Evolutionary conservation across 2,797 vertebrate genomes (phyloP), one percentile per base, ranked within the genome.

Genomic region (Tapirus indicus): DNA sequence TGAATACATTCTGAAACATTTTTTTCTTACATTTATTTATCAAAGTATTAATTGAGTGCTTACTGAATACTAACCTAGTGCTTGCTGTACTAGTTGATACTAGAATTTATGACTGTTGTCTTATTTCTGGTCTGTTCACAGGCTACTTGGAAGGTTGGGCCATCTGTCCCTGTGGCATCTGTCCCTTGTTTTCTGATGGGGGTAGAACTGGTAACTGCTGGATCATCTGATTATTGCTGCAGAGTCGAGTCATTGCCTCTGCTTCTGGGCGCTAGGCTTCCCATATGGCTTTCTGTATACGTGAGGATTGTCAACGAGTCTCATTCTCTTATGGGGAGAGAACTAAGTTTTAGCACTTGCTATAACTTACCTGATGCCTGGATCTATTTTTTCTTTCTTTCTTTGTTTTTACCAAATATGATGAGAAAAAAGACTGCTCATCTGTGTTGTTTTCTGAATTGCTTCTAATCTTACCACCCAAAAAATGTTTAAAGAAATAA

Each of bases 21-120:
- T 66, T 89, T 69, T 93, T 91, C 62, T 89, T 83, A 23, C 8
- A 25, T 90, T 86, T 83, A 47, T 85, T 91, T 91, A 52, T 83
- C 38, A 35, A 88, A 74, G 82, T 79, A 62, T 21, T 56, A 66
- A 47, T 88, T 8, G 18, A 77, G 16, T 52, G 7, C 44, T 85
- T 94, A 38, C 16, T 29, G 54, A 27, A 56, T 78, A 58, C 27
- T 49, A 71, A 62, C 49, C 27, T 13, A 9, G 58, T 58, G 32
- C 44, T 80, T 88, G 29, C 21, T 77, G 56, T 32, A 4, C 60
- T 71, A 35, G 11, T 69, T 16, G 23, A 41, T 41, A 6, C 38
- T 35, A n/a, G 49, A 41, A 68, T 68, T 68, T 56, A 62, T 44
- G 72, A 32, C 20, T 23, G 2, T 69, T 41, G 35, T 49, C 62